Evolutionary conservation across 2,888 invertebrate species (phyloP).

Genomic region (Thecophora atra): DNA sequence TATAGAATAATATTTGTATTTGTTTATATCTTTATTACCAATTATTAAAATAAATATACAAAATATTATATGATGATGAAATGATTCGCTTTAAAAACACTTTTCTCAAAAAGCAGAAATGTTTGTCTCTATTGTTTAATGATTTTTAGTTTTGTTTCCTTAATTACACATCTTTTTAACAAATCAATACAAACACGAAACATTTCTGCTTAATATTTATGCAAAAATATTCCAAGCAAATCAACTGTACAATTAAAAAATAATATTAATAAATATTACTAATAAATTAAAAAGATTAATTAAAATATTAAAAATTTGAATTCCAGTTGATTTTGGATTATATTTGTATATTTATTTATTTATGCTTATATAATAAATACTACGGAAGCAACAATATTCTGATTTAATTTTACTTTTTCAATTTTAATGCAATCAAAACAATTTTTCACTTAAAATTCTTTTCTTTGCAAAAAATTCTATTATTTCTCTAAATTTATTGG

Average conservation of each 20-base stretch:
- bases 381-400: slow-evolving; percentile 62
- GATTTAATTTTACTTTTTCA: slow-evolving; percentile 39
- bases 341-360: slow-evolving; percentile 30
- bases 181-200: no score
- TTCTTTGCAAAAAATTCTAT: slow-evolving; percentile 58
- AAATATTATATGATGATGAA: no score
- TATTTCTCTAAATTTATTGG: slow-evolving; percentile 15
- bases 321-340: slow-evolving; percentile 35
- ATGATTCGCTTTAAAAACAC: slow-evolving; percentile 14
- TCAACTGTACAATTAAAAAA: slow-evolving; percentile 35
- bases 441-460: slow-evolving; percentile 63
- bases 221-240: slow-evolving; percentile 17
- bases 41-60: no score
- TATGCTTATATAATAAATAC: slow-evolving; percentile 44
- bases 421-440: slow-evolving; percentile 59
- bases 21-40: no score
- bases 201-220: slow-evolving; percentile 12
- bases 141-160: no score
- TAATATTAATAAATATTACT: slow-evolving; percentile 39
- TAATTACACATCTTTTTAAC: no score
- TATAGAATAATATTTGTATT: no score
- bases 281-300: not conserved
- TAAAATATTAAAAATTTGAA: slow-evolving; percentile 18
- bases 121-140: not conserved
- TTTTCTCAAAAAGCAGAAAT: slow-evolving; percentile 32